These are phyloP conservation scores for Cranoglanis bouderius DNA, from an alignment of 2,113 vertebrate genomes.

Conservation along the genomic window DNA sequence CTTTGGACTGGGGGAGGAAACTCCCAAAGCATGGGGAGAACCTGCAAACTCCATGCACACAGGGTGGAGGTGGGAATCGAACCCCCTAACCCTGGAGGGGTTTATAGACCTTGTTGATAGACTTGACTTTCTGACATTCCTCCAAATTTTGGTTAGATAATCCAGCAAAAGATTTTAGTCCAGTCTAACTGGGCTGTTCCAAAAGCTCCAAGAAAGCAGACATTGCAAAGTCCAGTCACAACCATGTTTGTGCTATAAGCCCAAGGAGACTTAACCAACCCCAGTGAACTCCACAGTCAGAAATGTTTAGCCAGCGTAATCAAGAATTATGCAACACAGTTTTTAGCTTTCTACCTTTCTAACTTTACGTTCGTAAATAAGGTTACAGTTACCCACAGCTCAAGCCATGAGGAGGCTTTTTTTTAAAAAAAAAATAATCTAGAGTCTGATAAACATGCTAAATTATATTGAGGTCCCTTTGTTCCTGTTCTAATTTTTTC, in stretches of 20 bases:
- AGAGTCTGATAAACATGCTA: conserved; percentile 64
- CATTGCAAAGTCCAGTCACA: background rate
- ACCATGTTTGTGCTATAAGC: conserved; percentile 38
- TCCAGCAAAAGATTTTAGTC: background rate
- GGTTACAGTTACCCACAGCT: conserved; percentile 61
- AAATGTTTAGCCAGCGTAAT: conserved; percentile 48
- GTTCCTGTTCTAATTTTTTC: conserved; percentile 66
- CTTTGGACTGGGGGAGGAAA: too few relatives aligned
- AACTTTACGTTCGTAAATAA: conserved; percentile 49
- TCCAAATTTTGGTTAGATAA: background rate
- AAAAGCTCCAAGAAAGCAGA: background rate
- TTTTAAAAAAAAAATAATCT: conserved; percentile 56
- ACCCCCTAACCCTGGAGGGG: too few relatives aligned
- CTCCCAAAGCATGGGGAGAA: too few relatives aligned
- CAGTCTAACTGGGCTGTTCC: background rate
- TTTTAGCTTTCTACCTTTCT: conserved; percentile 24
- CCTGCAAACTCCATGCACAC: too few relatives aligned
- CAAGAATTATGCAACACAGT: conserved; percentile 55
- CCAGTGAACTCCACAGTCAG: conserved; percentile 54
- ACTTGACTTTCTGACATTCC: background rate
- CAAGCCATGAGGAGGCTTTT: conserved; percentile 52
- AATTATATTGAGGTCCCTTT: conserved; percentile 64
- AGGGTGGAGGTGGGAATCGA: too few relatives aligned
- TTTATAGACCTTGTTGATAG: too few relatives aligned
- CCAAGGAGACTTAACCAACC: conserved; percentile 45